Base-by-base conservation (phyloP, 2,113 vertebrate species). In the Perognathus longimembris region DNA sequence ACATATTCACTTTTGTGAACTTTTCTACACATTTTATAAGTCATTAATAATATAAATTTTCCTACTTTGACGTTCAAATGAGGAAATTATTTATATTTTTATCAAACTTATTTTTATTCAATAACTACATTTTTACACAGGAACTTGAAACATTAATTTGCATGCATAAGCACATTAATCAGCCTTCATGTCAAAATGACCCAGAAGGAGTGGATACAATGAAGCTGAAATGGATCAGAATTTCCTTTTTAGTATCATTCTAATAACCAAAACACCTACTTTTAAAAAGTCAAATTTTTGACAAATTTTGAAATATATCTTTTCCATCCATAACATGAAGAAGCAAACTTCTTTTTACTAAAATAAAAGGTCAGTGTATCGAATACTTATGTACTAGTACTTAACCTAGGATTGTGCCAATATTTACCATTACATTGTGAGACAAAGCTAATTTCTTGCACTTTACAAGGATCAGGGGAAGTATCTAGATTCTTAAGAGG, bases 111-210 rank as follows among this genome's bases (percentile, higher is more conserved):
- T 42, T 86, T 96, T 88, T 40, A 88, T 63, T 76, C 34, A 15
- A 94, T 9, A 86, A 50, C 34, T 86, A 42, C 8, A 63, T 24
- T 79, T 86, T 90, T 32, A 88, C 36, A 50, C 8, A 42, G 82
- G 24, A 92, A 54, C 28, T 67, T 86, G 63, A 89, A 91, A 73
- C 86, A 82, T 83, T 82, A 84, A 93, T 93, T 80, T 83, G 83
- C 10, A 86, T 32, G 9, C 4, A 42, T 63, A 88, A 85, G 74
- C 15, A 79, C 32, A 83, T 82, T 90, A 83, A 90, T 94, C 18
- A 95, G 34, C 30, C 6, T 93, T 73, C 30, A 10, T 81, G 94
- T 96, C 86, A 94, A 93, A 85, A 89, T 90, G 91, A 90, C 89
- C 92, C 67, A 90, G 75, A 83, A 10, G 74, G 10, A 88, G 20